Evolutionary conservation across 2,888 invertebrate genomes (phyloP).

Genomic region (Drosophila multiciliata): DNA sequence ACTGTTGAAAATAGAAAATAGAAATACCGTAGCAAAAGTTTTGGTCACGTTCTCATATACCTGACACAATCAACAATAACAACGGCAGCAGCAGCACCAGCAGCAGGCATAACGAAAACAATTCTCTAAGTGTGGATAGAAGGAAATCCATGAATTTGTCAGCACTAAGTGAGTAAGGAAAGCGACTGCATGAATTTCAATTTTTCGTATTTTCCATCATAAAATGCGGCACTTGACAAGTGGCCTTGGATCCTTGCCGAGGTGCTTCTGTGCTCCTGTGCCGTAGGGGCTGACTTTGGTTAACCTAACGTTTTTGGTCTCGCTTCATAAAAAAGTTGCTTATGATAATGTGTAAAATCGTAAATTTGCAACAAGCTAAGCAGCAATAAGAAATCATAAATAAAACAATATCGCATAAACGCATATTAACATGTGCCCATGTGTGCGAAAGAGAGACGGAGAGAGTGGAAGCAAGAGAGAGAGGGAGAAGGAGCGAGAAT

Average conservation of each 20-base stretch:
- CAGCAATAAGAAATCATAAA: conserved; percentile 74
- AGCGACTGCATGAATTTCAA: conserved; percentile 65
- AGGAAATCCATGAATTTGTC: conserved; percentile 55
- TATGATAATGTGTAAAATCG: conserved; percentile 74
- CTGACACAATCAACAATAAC: conserved; percentile 7
- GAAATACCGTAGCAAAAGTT: conserved; percentile 22
- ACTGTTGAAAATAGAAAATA: conserved; percentile 47
- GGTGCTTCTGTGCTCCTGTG: neutral
- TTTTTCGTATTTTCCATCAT: conserved; percentile 46
- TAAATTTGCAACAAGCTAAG: conserved; percentile 64
- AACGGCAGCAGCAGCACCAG: conserved; percentile 2
- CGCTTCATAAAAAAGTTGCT: conserved; percentile 58
- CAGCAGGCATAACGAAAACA: conserved; percentile 4
- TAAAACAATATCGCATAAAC: conserved; percentile 74
- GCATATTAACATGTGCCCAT: conserved; percentile 41
- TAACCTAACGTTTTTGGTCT: conserved; percentile 21
- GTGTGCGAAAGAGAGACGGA: neutral
- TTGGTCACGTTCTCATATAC: conserved; percentile 39
- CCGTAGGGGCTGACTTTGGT: neutral
- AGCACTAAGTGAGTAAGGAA: conserved; percentile 53
- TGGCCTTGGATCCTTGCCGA: conserved; percentile 18
- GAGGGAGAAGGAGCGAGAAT: neutral
- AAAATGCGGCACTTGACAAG: conserved; percentile 48
- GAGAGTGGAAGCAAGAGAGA: neutral
- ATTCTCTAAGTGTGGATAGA: conserved; percentile 10